These are phyloP conservation scores for Cirrhinus molitorella DNA, from an alignment of 2,797 vertebrate species.

Conservation along the genomic window DNA sequence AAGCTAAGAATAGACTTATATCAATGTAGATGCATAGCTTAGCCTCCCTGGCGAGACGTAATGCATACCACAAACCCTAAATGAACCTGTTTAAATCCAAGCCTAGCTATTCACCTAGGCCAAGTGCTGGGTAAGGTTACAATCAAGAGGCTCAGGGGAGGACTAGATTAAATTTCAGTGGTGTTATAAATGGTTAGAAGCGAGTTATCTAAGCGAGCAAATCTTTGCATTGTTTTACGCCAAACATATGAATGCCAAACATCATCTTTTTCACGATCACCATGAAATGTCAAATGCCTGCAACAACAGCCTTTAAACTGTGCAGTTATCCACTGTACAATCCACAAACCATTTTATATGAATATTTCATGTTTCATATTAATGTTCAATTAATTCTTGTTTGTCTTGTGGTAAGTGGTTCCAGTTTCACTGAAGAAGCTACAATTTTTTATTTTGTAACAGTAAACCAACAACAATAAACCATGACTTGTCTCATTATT, in stretches of 20 bases:
- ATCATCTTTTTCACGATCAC: background rate
- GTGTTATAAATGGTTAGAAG: slow-evolving; percentile 22
- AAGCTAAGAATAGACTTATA: background rate
- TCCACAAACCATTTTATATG: background rate
- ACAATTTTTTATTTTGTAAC: background rate
- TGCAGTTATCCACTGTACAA: background rate
- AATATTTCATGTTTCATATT: background rate
- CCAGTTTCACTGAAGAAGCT: background rate
- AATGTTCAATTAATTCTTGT: background rate
- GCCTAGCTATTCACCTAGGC: slow-evolving; percentile 43
- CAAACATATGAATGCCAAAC: background rate
- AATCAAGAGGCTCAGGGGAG: slow-evolving; percentile 45
- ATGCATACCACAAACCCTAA: slow-evolving; percentile 54
- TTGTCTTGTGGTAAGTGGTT: background rate
- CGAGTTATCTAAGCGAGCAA: background rate
- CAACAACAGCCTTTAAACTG: background rate
- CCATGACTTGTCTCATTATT: background rate
- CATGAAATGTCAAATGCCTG: background rate
- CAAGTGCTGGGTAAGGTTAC: slow-evolving; percentile 52
- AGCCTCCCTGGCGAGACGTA: slow-evolving; percentile 23
- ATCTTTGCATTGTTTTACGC: slow-evolving; percentile 1
- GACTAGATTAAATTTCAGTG: slow-evolving; percentile 54
- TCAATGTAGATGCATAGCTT: background rate
- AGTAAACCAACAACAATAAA: background rate
- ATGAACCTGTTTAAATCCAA: slow-evolving; percentile 58